Evolutionary conservation across 2,797 vertebrate species (phyloP), one percentile per base, ranked within the genome.

Genomic region (Acrossocheilus wenchowensis): DNA sequence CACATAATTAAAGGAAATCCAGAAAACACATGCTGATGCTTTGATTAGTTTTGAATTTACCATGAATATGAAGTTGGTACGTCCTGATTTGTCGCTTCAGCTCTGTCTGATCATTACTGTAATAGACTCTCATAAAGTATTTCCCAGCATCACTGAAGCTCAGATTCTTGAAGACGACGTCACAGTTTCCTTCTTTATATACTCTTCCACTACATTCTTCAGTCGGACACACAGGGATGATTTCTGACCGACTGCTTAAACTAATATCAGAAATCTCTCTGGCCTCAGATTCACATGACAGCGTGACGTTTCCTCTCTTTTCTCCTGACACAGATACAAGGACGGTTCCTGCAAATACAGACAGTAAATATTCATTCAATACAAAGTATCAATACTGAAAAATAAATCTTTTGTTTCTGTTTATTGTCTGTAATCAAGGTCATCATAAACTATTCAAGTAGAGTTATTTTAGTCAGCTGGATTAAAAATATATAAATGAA

Each of bases 61-160:
- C 62, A 6, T 66, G 11, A 66, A 66, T 30, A 14, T 6, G 26
- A 66, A 66, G 62, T 6, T 66, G 26, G 26, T 34, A 34, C 6
- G 26, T 15, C 5, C 39, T 41, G 39, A 41, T 7, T 6, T 41
- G 6, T 41, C 39, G 39, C 39, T 41, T 6, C 39, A 39, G 39
- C 39, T 39, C 39, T 39, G 17, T 2, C 15, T 0, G 7, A 5
- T 2, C 3, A 71, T 39, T 23, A 0, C 1, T 1, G 9, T 10
- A 14, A 30, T 30, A 6, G 62, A 64, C 0, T 15, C 5, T 14
- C 1, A 30, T 1, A 30, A 6, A 0, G 12, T 30, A 64, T 64
- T 6, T 64, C 26, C 62, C 62, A 64, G 62, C 62, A 15, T 64
- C 62, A 64, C 11, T 52, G 50, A 52, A 52, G 15, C 15, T 52